Percentiles rank a stretch among this genome's conserved stretches.
These are phyloP conservation scores for Magallana angulata DNA, from an alignment of 1,140 invertebrate genomes.

Conservation along the genomic window DNA sequence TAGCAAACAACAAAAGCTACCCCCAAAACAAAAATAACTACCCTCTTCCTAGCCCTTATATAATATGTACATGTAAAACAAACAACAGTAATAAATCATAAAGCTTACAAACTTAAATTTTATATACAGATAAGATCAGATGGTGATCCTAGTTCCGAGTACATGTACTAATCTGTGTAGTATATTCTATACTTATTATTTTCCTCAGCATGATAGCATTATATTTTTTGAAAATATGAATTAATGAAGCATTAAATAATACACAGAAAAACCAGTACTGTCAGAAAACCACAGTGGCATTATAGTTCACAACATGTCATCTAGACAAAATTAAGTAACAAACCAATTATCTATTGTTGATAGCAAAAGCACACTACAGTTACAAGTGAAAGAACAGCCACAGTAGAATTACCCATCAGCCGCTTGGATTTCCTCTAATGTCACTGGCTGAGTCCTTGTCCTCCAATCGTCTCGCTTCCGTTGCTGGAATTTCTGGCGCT, in stretches of 20 bases:
- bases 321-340: constrained; percentile 15
- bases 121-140: neutral
- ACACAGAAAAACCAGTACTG: neutral
- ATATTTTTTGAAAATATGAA: neutral
- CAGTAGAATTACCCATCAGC: constrained; percentile 67
- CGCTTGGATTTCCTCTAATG: constrained; percentile 68
- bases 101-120: neutral
- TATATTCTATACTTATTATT: too few relatives aligned
- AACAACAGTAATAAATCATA: neutral
- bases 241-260: constrained; percentile 25
- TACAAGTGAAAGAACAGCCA: neutral
- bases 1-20: constrained; percentile 37
- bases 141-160: neutral
- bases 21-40: constrained; percentile 7
- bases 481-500: constrained; percentile 55
- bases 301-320: neutral
- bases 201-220: neutral
- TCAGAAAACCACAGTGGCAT: neutral
- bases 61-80: neutral
- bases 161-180: too few relatives aligned
- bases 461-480: constrained; percentile 66
- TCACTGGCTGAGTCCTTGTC: constrained; percentile 70
- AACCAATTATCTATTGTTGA: neutral
- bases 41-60: neutral
- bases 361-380: constrained; percentile 21